Evolutionary conservation across 2,888 invertebrate species (phyloP).

Genomic region (Zootermopsis nevadensis): DNA sequence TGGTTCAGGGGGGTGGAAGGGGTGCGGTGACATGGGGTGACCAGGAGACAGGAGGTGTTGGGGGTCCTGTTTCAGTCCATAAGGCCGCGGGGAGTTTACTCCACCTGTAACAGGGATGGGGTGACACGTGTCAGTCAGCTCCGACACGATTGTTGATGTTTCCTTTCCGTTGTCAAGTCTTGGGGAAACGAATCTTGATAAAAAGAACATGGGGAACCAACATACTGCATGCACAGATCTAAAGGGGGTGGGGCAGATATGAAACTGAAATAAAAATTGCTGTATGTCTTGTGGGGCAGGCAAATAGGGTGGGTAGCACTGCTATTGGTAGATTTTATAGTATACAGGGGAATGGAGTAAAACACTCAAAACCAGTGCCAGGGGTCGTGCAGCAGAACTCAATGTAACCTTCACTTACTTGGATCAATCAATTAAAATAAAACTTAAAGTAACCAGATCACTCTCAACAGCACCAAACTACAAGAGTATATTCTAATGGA

Average conservation of each 20-base stretch:
- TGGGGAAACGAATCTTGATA: not conserved
- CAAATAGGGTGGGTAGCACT: not conserved
- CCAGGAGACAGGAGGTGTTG: constrained; percentile 63
- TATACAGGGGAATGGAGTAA: constrained; percentile 21
- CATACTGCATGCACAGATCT: constrained; percentile 39
- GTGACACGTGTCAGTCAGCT: constrained; percentile 51
- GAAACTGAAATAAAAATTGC: constrained; percentile 18
- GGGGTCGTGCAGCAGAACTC: constrained; percentile 50
- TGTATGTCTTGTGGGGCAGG: not conserved
- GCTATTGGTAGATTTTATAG: not conserved
- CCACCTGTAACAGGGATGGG: constrained; percentile 55
- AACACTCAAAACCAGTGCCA: constrained; percentile 43
- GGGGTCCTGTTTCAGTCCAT: constrained; percentile 54
- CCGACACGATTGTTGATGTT: constrained; percentile 31
- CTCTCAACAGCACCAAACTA: constrained; percentile 45
- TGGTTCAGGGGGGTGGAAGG: constrained; percentile 62
- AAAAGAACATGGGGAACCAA: constrained; percentile 29
- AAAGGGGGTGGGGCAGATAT: constrained; percentile 5
- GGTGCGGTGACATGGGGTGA: constrained; percentile 71
- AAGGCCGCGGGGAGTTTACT: constrained; percentile 55
- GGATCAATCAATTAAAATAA: constrained; percentile 22
- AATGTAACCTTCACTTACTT: constrained; percentile 40
- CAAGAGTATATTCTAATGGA: constrained; percentile 31
- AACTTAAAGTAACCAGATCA: constrained; percentile 34
- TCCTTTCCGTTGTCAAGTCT: constrained; percentile 1